Evolutionary conservation across 2,113 vertebrate genomes (phyloP).

Genomic region (Eulacestoma nigropectus): DNA sequence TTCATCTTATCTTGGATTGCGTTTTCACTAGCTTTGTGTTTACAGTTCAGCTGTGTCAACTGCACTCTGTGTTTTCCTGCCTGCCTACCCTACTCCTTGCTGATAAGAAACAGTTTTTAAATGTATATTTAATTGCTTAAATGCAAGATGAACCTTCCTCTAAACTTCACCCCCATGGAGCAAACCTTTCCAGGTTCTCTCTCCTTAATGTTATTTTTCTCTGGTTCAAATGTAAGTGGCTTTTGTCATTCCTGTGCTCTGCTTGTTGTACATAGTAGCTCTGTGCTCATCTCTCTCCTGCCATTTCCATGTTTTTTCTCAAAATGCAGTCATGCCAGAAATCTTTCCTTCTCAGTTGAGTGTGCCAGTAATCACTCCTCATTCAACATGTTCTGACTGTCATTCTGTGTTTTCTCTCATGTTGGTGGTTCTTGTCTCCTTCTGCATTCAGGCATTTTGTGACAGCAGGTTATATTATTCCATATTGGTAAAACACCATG

Average conservation of each 20-base stretch:
- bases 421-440: background rate
- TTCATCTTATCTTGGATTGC: background rate
- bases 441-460: background rate
- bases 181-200: background rate
- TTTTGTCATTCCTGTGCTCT: background rate
- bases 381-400: conserved; percentile 39
- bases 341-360: background rate
- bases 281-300: background rate
- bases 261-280: background rate
- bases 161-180: background rate
- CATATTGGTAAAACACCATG: conserved; percentile 43
- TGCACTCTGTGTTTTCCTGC: background rate
- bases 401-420: conserved; percentile 30
- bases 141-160: background rate
- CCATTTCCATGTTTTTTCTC: background rate
- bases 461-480: conserved; percentile 33
- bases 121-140: background rate
- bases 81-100: background rate
- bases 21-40: background rate
- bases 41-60: background rate
- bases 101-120: background rate
- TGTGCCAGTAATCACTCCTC: conserved; percentile 30
- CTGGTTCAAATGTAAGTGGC: background rate
- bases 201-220: background rate
- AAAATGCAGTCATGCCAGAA: background rate